These are phyloP conservation scores for Tenualosa ilisha DNA, from an alignment of 2,797 vertebrate species.

Conservation along the genomic window DNA sequence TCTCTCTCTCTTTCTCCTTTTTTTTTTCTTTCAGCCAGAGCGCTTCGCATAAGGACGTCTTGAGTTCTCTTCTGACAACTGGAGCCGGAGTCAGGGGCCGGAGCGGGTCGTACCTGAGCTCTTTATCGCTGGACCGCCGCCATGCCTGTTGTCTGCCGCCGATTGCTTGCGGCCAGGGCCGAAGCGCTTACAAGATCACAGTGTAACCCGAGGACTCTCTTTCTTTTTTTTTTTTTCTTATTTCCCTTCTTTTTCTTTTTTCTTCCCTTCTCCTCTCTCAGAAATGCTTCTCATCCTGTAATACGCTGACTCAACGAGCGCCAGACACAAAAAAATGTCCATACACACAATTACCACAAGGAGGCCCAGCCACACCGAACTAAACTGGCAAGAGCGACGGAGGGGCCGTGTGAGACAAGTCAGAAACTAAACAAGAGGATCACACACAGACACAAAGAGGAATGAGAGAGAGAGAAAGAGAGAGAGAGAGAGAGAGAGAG, in stretches of 20 bases:
- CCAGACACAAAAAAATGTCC: background rate
- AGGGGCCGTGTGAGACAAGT: background rate
- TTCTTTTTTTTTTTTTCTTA: background rate
- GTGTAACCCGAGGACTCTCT: constrained; percentile 1
- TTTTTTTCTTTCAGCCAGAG: background rate
- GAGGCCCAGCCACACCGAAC: background rate
- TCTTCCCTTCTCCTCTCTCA: background rate
- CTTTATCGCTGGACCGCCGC: background rate
- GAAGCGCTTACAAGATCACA: constrained; percentile 1
- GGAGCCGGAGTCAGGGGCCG: background rate
- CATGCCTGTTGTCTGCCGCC: background rate
- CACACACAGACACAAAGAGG: background rate
- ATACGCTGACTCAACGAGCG: background rate
- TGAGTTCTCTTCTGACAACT: background rate
- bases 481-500: background rate
- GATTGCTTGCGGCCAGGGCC: background rate
- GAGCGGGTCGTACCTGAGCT: background rate
- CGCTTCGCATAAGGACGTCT: background rate
- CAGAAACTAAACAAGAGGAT: background rate
- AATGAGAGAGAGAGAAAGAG: background rate
- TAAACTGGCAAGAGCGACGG: background rate
- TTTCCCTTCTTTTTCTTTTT: background rate
- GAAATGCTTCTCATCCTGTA: background rate
- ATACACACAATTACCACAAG: constrained; percentile 3
- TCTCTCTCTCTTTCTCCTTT: background rate